These are phyloP conservation scores for Acromyrmex charruanus DNA, from an alignment of 1,140 invertebrate genomes.

Conservation along the genomic window DNA sequence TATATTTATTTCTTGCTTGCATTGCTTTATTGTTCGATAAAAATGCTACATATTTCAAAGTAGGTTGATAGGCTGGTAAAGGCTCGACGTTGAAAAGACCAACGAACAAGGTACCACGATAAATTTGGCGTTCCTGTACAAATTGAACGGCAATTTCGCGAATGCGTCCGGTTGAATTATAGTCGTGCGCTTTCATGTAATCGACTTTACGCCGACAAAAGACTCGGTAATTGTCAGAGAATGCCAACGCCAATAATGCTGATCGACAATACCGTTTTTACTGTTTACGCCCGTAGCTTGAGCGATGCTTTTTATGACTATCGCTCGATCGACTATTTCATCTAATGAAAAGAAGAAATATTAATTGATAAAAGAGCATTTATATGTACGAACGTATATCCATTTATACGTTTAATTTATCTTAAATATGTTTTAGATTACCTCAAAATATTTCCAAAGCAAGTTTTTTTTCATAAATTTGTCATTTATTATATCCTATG, in stretches of 20 bases:
- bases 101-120: constrained; percentile 69
- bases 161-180: constrained; percentile 74
- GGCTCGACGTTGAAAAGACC: constrained; percentile 39
- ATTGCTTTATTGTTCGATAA: background rate
- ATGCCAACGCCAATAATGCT: constrained; percentile 60
- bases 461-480: background rate
- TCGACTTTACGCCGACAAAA: constrained; percentile 74
- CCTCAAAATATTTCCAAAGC: background rate
- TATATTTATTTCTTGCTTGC: constrained; percentile 28
- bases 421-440: background rate
- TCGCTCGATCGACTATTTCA: constrained; percentile 5
- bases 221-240: constrained; percentile 68
- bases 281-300: constrained; percentile 37
- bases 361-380: constrained; percentile 17
- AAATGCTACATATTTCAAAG: constrained; percentile 26
- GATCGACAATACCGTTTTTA: constrained; percentile 64
- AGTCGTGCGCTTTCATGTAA: constrained; percentile 70
- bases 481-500: background rate
- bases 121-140: constrained; percentile 71
- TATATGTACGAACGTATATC: background rate
- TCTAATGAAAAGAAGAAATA: constrained; percentile 5
- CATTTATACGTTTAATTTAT: background rate
- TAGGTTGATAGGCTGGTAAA: constrained; percentile 22
- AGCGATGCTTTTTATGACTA: constrained; percentile 38
- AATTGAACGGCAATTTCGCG: constrained; percentile 77